Base-by-base conservation (phyloP, 2,797 vertebrate species). In the Anas bernieri region DNA sequence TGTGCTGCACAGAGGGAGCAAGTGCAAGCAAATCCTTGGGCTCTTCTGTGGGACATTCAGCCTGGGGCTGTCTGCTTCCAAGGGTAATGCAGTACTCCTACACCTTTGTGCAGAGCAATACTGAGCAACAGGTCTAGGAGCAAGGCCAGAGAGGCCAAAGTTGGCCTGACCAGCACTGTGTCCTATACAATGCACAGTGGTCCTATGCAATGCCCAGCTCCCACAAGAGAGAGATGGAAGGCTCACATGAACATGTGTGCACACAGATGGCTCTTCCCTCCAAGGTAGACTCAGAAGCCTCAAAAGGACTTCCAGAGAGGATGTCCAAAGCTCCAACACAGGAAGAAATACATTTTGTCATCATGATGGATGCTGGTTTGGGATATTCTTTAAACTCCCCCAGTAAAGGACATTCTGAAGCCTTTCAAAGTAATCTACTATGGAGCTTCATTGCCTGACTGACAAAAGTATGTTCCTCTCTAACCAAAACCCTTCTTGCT, bases 391-490 rank as follows among this genome's bases (percentile, higher is more conserved):
- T 58, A 64, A 87, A n/a, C 23, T 73, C 12, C 8, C 8, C 11
- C 8, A n/a, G 6, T 4, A 91, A 91, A n/a, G 7, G 37, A 66
- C 17, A 58, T 77, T 83, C 25, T 91, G n/a, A 70, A 87, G 31
- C 21, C 6, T 2, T 67, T 35, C 43, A 22, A 74, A 50, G 31
- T 30, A 67, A 69, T 43, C 35, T 46, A 6, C 54, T 72, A 62
- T 25, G 67, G 52, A 12, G 17, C 13, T 85, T 87, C 68, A 30
- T 18, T 72, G 61, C 45, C 39, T 83, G 64, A 41, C 37, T 54
- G 45, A 72, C 13, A 62, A 58, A 91, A 91, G 75, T 18, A 50
- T 68, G 77, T 81, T 94, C 58, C 72, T 78, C 56, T 85, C 41
- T 64, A 75, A 89, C 58, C 14, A 81, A 81, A 91, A 58, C 9